phyloP scores from a whole-genome alignment of 2,113 vertebrate species.

The Chlorocebus sabaeus region DNA sequence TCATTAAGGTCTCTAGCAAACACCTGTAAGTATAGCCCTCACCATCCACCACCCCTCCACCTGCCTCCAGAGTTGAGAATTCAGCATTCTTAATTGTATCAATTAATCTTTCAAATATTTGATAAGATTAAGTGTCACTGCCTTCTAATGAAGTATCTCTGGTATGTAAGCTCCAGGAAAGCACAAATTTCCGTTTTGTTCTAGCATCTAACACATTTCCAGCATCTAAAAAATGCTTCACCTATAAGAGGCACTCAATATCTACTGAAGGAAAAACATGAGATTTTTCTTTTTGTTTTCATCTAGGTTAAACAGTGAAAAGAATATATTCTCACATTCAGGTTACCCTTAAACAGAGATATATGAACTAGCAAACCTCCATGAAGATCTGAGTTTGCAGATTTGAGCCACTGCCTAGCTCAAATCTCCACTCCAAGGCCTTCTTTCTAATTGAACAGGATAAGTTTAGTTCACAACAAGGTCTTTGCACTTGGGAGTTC shows the following conservation, averaged over 20 bases:
- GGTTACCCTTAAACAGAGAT: background rate
- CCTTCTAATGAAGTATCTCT: background rate
- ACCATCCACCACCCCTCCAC: background rate
- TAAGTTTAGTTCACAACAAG: background rate
- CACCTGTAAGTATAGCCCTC: background rate
- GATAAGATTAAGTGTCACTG: background rate
- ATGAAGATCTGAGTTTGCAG: background rate
- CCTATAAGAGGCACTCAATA: background rate
- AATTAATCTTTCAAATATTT: slow-evolving; percentile 13
- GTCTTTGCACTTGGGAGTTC: background rate
- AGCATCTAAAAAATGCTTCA: background rate
- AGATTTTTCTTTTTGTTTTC: background rate
- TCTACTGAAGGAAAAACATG: background rate
- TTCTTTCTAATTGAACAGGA: background rate
- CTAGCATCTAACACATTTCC: background rate
- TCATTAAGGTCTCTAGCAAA: background rate
- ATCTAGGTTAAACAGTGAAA: background rate
- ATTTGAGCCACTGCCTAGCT: background rate
- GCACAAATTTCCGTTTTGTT: background rate
- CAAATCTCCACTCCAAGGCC: background rate
- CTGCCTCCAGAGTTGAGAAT: background rate
- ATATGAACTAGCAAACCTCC: background rate
- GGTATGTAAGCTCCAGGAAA: background rate
- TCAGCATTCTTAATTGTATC: background rate
- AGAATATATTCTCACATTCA: background rate